Percentiles rank a stretch among this genome's conserved stretches.
These are phyloP conservation scores for Myoxocephalus aenaeus DNA, from an alignment of 2,797 vertebrate species.

Conservation along the genomic window DNA sequence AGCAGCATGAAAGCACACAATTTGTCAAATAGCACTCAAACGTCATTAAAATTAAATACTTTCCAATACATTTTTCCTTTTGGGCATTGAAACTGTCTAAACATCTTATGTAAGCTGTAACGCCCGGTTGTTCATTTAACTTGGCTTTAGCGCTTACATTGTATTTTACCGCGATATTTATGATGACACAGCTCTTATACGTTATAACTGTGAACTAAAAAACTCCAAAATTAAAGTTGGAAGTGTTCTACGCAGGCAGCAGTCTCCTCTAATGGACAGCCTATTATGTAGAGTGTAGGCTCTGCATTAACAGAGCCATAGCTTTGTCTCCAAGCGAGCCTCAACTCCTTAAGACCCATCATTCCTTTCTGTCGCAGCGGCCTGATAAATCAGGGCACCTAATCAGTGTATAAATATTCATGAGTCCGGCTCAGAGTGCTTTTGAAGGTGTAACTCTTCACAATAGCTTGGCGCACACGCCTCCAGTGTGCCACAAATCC, in stretches of 20 bases:
- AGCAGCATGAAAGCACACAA: background rate
- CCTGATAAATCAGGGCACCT: constrained; percentile 81
- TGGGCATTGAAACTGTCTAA: background rate
- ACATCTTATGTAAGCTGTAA: constrained; percentile 11
- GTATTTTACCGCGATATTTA: constrained; percentile 20
- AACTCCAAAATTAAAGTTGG: constrained; percentile 9
- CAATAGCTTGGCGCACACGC: constrained; percentile 74
- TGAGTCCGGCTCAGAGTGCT: constrained; percentile 70
- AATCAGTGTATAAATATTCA: constrained; percentile 87
- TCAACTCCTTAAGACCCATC: constrained; percentile 74
- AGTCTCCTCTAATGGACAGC: constrained; percentile 52
- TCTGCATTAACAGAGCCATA: constrained; percentile 60
- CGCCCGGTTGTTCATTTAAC: background rate
- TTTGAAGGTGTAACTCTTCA: constrained; percentile 81
- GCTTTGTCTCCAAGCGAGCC: constrained; percentile 62
- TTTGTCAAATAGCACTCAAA: background rate
- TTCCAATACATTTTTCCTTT: background rate
- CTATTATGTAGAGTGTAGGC: constrained; percentile 52
- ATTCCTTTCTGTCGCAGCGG: constrained; percentile 69
- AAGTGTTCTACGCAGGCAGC: constrained; percentile 14
- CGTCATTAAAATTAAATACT: background rate
- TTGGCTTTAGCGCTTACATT: background rate
- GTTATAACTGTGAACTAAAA: constrained; percentile 31
- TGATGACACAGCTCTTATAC: background rate
- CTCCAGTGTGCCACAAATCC: constrained; percentile 69